Conservation (phyloP, 2,888 invertebrate species). For the Caenorhabditis wallacei region DNA sequence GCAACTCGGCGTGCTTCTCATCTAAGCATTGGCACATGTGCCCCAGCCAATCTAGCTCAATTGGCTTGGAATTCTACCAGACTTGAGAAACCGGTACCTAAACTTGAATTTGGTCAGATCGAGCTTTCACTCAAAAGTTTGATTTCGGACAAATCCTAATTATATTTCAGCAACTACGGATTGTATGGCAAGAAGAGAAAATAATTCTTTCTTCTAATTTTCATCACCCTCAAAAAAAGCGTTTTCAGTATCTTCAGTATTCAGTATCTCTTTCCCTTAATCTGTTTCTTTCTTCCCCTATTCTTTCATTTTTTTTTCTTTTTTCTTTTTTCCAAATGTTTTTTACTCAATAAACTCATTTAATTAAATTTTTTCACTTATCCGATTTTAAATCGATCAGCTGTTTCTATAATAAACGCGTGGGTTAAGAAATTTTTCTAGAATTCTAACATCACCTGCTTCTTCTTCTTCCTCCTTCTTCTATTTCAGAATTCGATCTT, state of each 20-base stretch:
- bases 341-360: constrained; percentile 26
- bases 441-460: constrained; percentile 34
- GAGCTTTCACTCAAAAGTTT: too few relatives aligned
- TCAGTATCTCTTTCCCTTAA: constrained; percentile 39
- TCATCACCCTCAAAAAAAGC: background rate
- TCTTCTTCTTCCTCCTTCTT: too few relatives aligned
- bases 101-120: too few relatives aligned
- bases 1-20: too few relatives aligned
- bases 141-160: too few relatives aligned
- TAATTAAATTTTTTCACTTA: constrained; percentile 22
- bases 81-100: too few relatives aligned
- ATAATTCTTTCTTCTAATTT: background rate
- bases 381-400: background rate
- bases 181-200: constrained; percentile 46
- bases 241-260: too few relatives aligned
- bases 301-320: constrained; percentile 9
- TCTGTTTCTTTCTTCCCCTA: constrained; percentile 16
- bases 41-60: too few relatives aligned
- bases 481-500: constrained; percentile 44
- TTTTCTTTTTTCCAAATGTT: constrained; percentile 7
- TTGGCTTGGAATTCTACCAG: too few relatives aligned
- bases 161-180: constrained; percentile 52
- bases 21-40: too few relatives aligned
- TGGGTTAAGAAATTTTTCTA: constrained; percentile 7
- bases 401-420: background rate